These are phyloP conservation scores for Noctilio leporinus DNA, from an alignment of 2,113 vertebrate species.

Conservation along the genomic window DNA sequence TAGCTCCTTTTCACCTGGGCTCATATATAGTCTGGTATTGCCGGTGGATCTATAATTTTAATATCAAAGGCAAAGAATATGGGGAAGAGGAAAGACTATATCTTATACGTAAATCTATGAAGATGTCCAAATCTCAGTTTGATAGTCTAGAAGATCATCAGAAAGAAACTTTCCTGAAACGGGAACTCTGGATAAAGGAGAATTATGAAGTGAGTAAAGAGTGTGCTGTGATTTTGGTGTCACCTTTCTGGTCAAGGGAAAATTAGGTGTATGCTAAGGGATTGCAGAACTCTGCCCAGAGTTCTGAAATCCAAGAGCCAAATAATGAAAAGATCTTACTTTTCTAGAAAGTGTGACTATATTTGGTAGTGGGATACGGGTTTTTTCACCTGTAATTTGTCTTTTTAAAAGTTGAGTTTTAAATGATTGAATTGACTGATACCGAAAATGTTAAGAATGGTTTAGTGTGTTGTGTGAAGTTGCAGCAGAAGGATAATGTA, in stretches of 20 bases:
- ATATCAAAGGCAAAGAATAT: slow-evolving; percentile 89
- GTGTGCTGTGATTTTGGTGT: neutral
- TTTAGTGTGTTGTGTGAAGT: neutral
- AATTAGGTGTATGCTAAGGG: neutral
- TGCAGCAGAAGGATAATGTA: neutral
- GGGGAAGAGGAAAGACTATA: slow-evolving; percentile 93
- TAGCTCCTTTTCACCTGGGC: slow-evolving; percentile 88
- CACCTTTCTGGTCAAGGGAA: neutral
- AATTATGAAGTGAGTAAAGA: slow-evolving; percentile 88
- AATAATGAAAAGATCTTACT: neutral
- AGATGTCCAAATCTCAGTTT: slow-evolving; percentile 95
- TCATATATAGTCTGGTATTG: slow-evolving; percentile 88
- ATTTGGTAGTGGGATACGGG: neutral
- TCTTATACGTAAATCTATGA: slow-evolving; percentile 93
- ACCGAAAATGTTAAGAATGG: neutral
- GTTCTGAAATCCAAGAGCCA: neutral
- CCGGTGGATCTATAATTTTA: slow-evolving; percentile 93
- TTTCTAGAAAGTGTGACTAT: neutral
- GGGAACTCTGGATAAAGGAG: slow-evolving; percentile 90
- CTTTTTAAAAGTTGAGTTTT: slow-evolving; percentile 27
- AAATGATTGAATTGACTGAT: neutral
- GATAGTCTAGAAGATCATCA: slow-evolving; percentile 90
- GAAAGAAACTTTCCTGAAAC: slow-evolving; percentile 86
- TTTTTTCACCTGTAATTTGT: neutral
- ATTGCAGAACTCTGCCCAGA: neutral